Conservation (phyloP, 2,888 invertebrate species). For the Dendrolimus houi region DNA sequence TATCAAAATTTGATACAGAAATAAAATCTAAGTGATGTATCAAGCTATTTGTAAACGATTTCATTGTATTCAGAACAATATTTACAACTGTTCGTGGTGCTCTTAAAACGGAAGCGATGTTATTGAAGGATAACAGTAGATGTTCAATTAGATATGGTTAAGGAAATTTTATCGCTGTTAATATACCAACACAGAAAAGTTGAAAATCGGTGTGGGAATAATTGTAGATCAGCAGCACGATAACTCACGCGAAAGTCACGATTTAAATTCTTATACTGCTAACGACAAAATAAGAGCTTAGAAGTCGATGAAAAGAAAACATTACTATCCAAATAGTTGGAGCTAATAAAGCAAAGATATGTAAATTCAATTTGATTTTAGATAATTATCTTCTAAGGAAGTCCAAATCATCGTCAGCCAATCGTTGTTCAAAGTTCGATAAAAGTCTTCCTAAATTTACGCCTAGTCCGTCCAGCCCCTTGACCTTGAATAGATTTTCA, state of each 20-base stretch:
- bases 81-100: background rate
- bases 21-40: background rate
- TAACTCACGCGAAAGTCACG: constrained; percentile 35
- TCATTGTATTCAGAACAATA: background rate
- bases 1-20: background rate
- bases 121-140: background rate
- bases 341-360: too few relatives aligned
- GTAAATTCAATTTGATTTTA: too few relatives aligned
- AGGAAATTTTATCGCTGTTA: constrained; percentile 1
- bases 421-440: too few relatives aligned
- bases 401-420: too few relatives aligned
- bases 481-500: too few relatives aligned
- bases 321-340: too few relatives aligned
- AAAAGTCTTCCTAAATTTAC: too few relatives aligned
- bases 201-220: constrained; percentile 35
- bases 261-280: constrained; percentile 1
- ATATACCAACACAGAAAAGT: constrained; percentile 31
- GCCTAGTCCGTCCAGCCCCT: too few relatives aligned
- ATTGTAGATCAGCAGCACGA: constrained; percentile 29
- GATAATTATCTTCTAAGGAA: too few relatives aligned
- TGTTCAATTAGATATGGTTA: background rate
- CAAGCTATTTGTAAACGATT: background rate
- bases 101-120: background rate
- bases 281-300: too few relatives aligned
- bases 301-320: too few relatives aligned